phyloP scores from a whole-genome alignment of 2,888 invertebrate genomes.

The Andrena camellia region DNA sequence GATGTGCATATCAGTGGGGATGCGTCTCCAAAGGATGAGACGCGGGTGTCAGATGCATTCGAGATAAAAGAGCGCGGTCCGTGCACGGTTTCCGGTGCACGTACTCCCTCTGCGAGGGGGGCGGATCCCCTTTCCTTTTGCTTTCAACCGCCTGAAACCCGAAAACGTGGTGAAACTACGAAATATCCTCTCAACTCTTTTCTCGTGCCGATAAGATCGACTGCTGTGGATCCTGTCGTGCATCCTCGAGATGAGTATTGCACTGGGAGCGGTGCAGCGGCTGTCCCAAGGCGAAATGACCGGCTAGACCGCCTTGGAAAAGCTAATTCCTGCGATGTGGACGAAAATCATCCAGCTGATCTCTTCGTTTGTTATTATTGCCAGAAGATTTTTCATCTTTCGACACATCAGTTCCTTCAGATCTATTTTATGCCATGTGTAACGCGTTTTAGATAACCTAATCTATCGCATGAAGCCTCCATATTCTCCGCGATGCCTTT shows the following conservation, averaged over 20 bases:
- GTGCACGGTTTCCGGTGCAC: constrained; percentile 74
- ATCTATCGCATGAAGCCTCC: too few relatives aligned
- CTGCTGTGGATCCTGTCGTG: constrained; percentile 42
- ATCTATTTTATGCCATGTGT: too few relatives aligned
- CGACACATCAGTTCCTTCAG: too few relatives aligned
- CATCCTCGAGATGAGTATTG: constrained; percentile 48
- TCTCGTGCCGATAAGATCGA: constrained; percentile 74
- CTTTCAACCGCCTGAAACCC: constrained; percentile 77
- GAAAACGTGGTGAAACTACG: constrained; percentile 83
- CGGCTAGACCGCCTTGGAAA: constrained; percentile 21
- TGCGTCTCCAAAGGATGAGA: constrained; percentile 51
- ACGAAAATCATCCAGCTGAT: not conserved
- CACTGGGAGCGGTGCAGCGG: constrained; percentile 13
- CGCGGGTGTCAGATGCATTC: constrained; percentile 74
- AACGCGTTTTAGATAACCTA: too few relatives aligned
- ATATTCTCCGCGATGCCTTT: too few relatives aligned
- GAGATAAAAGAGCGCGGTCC: constrained; percentile 66
- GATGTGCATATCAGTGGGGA: constrained; percentile 38
- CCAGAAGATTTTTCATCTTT: not conserved
- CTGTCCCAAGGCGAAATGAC: not conserved
- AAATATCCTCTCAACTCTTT: constrained; percentile 79
- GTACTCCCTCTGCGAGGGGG: constrained; percentile 49
- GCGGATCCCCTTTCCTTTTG: constrained; percentile 66
- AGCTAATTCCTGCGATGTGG: constrained; percentile 1
- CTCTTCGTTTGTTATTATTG: not conserved